These are phyloP conservation scores for Coturnix japonica DNA, from an alignment of 2,113 vertebrate species.

Conservation along the genomic window DNA sequence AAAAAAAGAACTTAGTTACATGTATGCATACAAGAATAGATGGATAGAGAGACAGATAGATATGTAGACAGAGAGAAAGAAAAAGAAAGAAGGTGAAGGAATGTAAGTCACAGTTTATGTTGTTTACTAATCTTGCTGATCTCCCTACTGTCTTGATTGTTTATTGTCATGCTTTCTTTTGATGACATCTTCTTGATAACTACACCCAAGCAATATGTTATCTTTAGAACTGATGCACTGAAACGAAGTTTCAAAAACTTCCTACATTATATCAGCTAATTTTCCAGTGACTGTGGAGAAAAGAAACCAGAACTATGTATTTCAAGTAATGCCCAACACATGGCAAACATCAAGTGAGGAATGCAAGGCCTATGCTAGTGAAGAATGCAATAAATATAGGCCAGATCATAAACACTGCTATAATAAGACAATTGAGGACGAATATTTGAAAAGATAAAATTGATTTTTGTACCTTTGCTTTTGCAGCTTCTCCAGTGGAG, in stretches of 20 bases:
- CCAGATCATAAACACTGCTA: constrained; percentile 71
- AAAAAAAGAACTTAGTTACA: neutral
- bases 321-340: constrained; percentile 73
- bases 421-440: constrained; percentile 61
- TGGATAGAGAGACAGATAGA: neutral
- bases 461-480: constrained; percentile 47
- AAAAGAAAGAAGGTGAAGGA: neutral
- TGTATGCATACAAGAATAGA: neutral
- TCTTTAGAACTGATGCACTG: neutral
- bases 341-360: constrained; percentile 74
- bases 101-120: neutral
- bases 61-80: neutral
- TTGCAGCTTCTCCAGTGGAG: constrained; percentile 25
- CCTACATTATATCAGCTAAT: constrained; percentile 44
- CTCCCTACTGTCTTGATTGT: neutral
- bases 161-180: constrained; percentile 1
- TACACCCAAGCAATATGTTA: neutral
- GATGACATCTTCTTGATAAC: neutral
- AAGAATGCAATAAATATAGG: constrained; percentile 74
- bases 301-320: constrained; percentile 63
- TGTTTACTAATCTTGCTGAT: neutral
- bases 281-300: constrained; percentile 37
- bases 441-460: constrained; percentile 62
- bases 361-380: constrained; percentile 55
- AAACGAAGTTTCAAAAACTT: constrained; percentile 31